Percentiles rank a stretch among this genome's conserved stretches.
Conservation (phyloP, 2,113 vertebrate genomes). For the Gnathochromis pfefferi region DNA sequence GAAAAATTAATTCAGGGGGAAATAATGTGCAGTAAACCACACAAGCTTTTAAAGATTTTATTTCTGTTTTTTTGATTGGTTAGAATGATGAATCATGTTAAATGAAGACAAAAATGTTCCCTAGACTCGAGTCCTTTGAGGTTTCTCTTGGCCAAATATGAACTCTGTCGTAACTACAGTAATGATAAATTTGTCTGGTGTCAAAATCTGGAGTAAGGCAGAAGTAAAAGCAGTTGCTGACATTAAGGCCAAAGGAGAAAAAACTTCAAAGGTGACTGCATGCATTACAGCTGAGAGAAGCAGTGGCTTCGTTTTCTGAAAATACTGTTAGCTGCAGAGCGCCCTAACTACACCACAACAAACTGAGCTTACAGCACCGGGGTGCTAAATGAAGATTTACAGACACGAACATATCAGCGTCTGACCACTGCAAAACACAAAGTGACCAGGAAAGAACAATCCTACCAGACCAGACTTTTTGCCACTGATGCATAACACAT, state of each 20-base stretch:
- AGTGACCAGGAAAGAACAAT: neutral
- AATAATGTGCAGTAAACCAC: neutral
- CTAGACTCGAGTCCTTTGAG: neutral
- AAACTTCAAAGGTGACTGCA: neutral
- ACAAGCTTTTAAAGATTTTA: neutral
- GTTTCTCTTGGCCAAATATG: neutral
- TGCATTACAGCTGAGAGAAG: neutral
- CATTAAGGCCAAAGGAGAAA: neutral
- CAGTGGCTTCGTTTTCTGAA: neutral
- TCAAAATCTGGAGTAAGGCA: neutral
- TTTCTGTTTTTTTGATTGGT: neutral
- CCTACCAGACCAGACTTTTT: neutral
- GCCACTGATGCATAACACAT: neutral
- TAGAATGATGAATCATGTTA: neutral
- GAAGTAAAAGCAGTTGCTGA: neutral
- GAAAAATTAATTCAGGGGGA: neutral
- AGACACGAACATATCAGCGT: rapidly evolving
- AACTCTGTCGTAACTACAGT: neutral
- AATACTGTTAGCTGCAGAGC: neutral
- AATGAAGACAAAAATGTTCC: neutral
- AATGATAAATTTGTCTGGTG: neutral
- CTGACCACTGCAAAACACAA: neutral
- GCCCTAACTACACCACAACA: neutral
- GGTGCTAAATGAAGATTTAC: neutral
- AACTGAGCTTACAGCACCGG: neutral